Conservation (phyloP, 2,797 vertebrate genomes). For the Delichon dasypus region DNA sequence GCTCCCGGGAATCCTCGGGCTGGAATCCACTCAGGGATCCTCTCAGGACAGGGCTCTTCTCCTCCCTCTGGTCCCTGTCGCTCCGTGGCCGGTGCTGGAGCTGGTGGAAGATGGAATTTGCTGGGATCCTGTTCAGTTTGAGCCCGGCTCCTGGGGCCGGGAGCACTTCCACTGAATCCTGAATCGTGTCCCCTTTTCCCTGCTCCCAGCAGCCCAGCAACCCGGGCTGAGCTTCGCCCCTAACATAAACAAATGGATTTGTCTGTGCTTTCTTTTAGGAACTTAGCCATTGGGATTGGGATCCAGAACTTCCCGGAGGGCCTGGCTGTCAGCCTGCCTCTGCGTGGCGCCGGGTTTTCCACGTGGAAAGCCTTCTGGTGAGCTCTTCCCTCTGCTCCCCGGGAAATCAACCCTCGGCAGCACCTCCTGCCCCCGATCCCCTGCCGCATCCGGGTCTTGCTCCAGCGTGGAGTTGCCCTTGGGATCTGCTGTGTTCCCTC, state of each 20-base stretch:
- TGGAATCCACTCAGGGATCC: neutral
- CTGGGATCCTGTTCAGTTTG: neutral
- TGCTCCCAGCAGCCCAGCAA: neutral
- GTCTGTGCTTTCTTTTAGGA: constrained; percentile 73
- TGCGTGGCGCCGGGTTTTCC: constrained; percentile 87
- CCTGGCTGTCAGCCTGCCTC: constrained; percentile 92
- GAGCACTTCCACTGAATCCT: neutral
- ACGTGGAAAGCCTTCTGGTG: constrained; percentile 93
- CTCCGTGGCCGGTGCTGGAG: neutral
- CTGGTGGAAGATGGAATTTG: neutral
- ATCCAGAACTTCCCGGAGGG: constrained; percentile 99
- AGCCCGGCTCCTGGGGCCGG: neutral
- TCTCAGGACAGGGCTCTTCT: neutral
- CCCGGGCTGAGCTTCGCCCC: neutral
- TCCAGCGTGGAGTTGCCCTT: rapidly evolving
- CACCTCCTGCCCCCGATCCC: neutral
- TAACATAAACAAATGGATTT: rapidly evolving
- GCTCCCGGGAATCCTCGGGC: rapidly evolving
- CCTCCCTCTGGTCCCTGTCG: neutral
- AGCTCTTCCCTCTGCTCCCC: neutral
- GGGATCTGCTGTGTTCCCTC: neutral
- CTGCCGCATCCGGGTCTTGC: rapidly evolving
- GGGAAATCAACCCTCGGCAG: rapidly evolving
- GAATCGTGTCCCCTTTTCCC: neutral
- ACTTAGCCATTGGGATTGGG: constrained; percentile 92